phyloP scores from a whole-genome alignment of 2,888 invertebrate species.

The Hirudinaria manillensis region DNA sequence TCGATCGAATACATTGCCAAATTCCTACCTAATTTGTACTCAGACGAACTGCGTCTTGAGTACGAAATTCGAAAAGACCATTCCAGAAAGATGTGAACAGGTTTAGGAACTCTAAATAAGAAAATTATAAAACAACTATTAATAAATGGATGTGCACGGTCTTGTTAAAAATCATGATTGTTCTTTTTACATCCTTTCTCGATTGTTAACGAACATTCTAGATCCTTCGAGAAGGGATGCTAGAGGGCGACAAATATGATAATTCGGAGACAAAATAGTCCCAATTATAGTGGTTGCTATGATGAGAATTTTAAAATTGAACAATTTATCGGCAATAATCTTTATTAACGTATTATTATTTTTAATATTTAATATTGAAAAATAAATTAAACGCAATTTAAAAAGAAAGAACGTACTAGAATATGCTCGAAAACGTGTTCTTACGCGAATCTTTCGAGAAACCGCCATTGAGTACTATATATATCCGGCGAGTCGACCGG shows the following conservation, averaged over 20 bases:
- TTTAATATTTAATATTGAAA: neutral
- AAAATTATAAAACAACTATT: too few species aligned
- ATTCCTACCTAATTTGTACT: too few species aligned
- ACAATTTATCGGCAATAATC: neutral
- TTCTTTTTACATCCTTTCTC: too few species aligned
- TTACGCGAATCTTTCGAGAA: conserved; percentile 5
- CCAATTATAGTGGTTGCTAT: neutral
- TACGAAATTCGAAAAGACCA: too few species aligned
- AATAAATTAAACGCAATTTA: neutral
- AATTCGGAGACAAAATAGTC: too few species aligned
- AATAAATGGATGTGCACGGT: too few species aligned
- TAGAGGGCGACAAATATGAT: neutral
- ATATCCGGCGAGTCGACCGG: neutral
- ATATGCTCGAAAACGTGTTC: neutral
- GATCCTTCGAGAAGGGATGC: conserved; percentile 11
- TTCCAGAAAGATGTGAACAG: too few species aligned
- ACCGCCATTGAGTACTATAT: conserved; percentile 1
- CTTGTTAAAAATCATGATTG: too few species aligned
- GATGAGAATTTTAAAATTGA: neutral
- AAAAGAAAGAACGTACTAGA: neutral
- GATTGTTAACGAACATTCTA: neutral
- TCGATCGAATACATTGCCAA: too few species aligned
- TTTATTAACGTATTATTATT: neutral
- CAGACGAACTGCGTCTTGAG: too few species aligned
- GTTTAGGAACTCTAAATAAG: too few species aligned